A percentile compares a stretch with the other conserved stretches of the same genome.
phyloP scores from a whole-genome alignment of 2,888 invertebrate genomes.

The Venusia cambrica region DNA sequence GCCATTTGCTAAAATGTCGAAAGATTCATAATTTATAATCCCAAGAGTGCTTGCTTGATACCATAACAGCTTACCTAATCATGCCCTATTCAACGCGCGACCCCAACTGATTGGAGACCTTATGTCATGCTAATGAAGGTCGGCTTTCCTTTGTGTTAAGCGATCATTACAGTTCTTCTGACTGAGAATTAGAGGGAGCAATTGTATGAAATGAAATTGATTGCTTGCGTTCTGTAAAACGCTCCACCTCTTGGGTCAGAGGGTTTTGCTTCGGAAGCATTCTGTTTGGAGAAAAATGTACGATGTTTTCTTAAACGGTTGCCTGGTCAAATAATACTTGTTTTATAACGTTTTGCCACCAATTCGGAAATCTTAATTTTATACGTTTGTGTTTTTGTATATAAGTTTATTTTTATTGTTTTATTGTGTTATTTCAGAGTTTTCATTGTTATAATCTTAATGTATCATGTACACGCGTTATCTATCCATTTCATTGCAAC shows the following conservation, averaged over 20 bases:
- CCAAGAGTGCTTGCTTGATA: slow-evolving; percentile 24
- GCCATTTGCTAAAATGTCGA: slow-evolving; percentile 20
- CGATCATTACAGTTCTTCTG: slow-evolving; percentile 32
- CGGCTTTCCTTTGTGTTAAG: slow-evolving; percentile 29
- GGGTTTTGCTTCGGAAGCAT: slow-evolving; percentile 1
- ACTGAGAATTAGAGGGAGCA: slow-evolving; percentile 31
- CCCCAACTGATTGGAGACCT: slow-evolving; percentile 27
- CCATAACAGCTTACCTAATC: slow-evolving; percentile 34
- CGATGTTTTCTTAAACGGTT: background rate
- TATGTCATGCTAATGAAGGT: slow-evolving; percentile 26
- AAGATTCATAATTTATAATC: slow-evolving; percentile 17
- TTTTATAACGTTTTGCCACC: too few relatives aligned
- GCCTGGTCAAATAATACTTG: too few relatives aligned
- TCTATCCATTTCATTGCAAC: too few relatives aligned
- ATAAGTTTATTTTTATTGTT: too few relatives aligned
- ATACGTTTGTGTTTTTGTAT: too few relatives aligned
- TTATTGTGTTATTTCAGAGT: too few relatives aligned
- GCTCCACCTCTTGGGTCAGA: slow-evolving; percentile 7
- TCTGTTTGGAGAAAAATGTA: slow-evolving; percentile 1
- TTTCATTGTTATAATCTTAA: too few relatives aligned
- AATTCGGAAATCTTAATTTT: too few relatives aligned
- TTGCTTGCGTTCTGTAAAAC: slow-evolving; percentile 29
- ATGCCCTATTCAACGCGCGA: slow-evolving; percentile 30
- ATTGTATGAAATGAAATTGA: slow-evolving; percentile 30
- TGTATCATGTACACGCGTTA: too few relatives aligned